Base-by-base conservation (phyloP, 2,888 invertebrate species). In the Parascotia fuliginaria region DNA sequence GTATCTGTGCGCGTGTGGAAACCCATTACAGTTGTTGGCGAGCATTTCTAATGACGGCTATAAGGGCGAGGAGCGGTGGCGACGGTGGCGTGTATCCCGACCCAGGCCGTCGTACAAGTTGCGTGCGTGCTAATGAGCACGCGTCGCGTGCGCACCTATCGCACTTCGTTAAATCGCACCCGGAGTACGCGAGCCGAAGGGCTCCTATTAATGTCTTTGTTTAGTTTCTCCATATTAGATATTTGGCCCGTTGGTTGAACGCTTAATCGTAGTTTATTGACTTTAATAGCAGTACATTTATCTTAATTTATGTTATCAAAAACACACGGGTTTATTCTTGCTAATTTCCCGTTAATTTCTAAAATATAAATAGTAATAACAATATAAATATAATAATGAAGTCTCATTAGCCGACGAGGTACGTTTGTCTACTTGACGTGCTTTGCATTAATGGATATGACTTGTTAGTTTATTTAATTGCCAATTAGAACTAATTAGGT, bases 51-150 rank as follows among this genome's bases (percentile, higher is more conserved):
- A 86, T 82, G 79, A 83, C 80, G 75, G 81, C 75, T 57, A 42
- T 68, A 70, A 71, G 72, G 70, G 72, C 62, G 69, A 55, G 51
- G 39, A 41, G 42, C 57, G 38, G 33, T 38, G 27, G 38, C 42
- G 37, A 36, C 42, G 24, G 50, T 60, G 46, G 51, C 55, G 59
- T 52, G 57, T 40, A 47, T 37, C 36, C 32, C 16, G 24, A 0
- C 31, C 14, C 29, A 74, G 73, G 76, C 61, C 42, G 60, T 54
- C 55, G 64, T 59, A 64, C 62, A 50, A 64, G 70, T 88, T 85
- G 90, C 89, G 89, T 90, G 90, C 71, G 73, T 70, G 76, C 83
- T 89, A 89, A 89, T 89, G 87, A 89, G 84, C 79, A 72, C 53
- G 16, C 76, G 81, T 89, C 87, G 89, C 89, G 88, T 90, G 90